Evolutionary conservation across 2,888 invertebrate genomes (phyloP), one percentile per base, ranked within the genome.

Genomic region (Selenia dentaria): DNA sequence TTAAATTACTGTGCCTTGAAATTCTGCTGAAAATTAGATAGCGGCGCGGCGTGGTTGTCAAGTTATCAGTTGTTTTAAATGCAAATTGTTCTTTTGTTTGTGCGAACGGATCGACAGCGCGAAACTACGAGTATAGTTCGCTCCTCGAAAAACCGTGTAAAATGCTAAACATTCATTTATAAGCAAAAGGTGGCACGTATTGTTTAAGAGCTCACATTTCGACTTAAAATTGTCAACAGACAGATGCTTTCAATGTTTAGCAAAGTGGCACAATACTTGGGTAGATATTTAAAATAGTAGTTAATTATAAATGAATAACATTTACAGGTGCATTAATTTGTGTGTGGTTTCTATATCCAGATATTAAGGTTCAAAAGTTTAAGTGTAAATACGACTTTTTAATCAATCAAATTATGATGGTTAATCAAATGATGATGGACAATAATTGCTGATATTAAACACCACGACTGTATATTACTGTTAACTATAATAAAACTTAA

Each of bases 21-120:
- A 58, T 67, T 27, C 61, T 64, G 66, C 63, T 64, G 67, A 68
- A 79, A 80, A 82, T 82, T 78, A 79, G 68, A 75, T 70, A 68
- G 64, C 67, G 64, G 62, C 67, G 61, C 68, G 57, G 62, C 66
- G 74, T 67, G 70, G 71, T 70, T 67, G 74, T 67, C 71, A 73
- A 77, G 83, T 85, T 83, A 85, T 84, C 82, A 80, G 82, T 80
- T 81, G 76, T 79, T 84, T 86, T 84, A 84, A 85, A 86, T 88
- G 89, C 80, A 87, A 88, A 89, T 86, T 79, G 72, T 76, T 73
- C 79, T 80, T 87, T 86, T 85, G 86, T 87, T 83, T 81, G 73
- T 67, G 64, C 62, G 59, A 55, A 60, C 59, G 71, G 74, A 80
- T 81, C 74, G 76, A 73, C 76, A 70, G 59, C 58, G 61, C 55